Base-by-base conservation (phyloP, 2,888 invertebrate species). In the Carterocephalus palaemon region DNA sequence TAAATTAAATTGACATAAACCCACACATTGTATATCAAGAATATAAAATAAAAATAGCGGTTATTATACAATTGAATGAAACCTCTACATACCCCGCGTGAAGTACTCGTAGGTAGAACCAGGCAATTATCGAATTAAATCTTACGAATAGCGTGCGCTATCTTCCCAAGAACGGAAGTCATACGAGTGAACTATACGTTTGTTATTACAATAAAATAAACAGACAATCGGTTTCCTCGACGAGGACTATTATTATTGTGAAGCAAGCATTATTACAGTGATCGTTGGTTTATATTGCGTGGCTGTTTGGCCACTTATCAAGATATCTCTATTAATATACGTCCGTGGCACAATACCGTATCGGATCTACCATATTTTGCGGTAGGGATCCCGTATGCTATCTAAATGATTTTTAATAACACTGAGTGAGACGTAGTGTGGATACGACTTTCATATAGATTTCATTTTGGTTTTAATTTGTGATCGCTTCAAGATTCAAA, bases 281-380 rank as follows among this genome's bases (percentile, higher is more conserved):
- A 43, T 33, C 41, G 17, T 23, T 29, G 36, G 37, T 37, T 31
- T 45, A 23, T 45, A 43, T 29, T 22, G 43, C 36, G 41, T 42
- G 34, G 19, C 15, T 22, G 43, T 29, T 38, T 42, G 34, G 19
- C 15, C 29, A 49, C 46, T 45, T 66, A 59, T 60, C 60, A 53
- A 56, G 52, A 64, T 57, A 65, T 62, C 62, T 57, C 62, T 56
- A 68, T 67, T 69, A 64, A 66, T 67, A 65, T 54, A 61, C 60
- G 59, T 67, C 62, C 38, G 50, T n/a, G 24, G 47, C 53, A 56
- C 51, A 63, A 59, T 62, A 42, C 47, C 49, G 49, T 54, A 49
- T 52, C 20, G 15, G 29, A 52, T 52, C 49, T 48, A 60, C 46
- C 39, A 53, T 53, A 53, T 59, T 58, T 59, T 56, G 56, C 54